Base-by-base conservation (phyloP, 2,888 invertebrate genomes). In the Piscicola geometra region DNA sequence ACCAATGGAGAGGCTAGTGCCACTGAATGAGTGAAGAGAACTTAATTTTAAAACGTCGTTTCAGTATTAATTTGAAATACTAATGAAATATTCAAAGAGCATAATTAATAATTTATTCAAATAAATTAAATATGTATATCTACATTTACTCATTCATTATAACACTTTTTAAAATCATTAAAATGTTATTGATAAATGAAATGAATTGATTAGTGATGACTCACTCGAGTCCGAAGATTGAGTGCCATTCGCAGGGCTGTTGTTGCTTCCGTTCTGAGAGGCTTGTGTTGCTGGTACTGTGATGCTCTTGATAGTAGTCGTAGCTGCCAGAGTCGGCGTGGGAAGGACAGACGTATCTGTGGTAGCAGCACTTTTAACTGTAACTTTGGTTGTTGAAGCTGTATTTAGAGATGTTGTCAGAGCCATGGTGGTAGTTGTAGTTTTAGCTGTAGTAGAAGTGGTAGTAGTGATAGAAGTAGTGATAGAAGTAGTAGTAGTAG, bases 401-500 rank as follows among this genome's bases (percentile, higher is more conserved):
- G 36, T 71, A 3, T 9, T 71, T 1, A 25, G 1, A 25, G 36
- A 3, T 18, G 21, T 71, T 3, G 36, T 71, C 2, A 25, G 5
- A 25, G 36, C 12, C 15, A 12, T 41, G 21, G 71, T 71, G 35
- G 47, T 41, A 71, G 47, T 71, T 9, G 71, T 71, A 41, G 71
- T 36, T 15, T 18, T 71, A 9, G 71, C 25, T 3, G 71, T 71
- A 41, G 71, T 41, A 41, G 71, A 28, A 41, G 71, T 36, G 18
- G 71, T 71, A 25, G 47, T 41, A 71, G 5, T 71, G 41, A 41
- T 71, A 71, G 71, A 41, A 71, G 36, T 36, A 41, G 71, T 71
- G 50, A 25, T 71, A 9, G 71, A 12, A 12, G 41, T 71, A 41
- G 71, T 25, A 36, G 71, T 28, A 69, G 69, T 69, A 5, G 69